Evolutionary conservation across 2,797 vertebrate genomes (phyloP), one percentile per base, ranked within the genome.

Genomic region (Orientallactaga sibirica): DNA sequence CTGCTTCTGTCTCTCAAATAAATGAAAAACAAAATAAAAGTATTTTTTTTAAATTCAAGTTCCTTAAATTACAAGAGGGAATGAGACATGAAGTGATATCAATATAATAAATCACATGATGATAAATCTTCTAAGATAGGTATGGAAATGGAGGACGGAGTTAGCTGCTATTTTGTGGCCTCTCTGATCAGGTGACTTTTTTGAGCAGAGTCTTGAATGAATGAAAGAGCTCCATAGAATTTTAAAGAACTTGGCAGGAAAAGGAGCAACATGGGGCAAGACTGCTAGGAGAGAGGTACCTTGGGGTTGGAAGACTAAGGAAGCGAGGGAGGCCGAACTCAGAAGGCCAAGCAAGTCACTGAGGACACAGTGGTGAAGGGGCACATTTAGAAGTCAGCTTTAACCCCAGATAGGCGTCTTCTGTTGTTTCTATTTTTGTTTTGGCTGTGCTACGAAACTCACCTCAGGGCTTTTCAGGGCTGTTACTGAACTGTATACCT

Each of bases 41-140:
- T 37, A 37, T 37, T 37, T 37, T 37, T 37, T 37, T 37, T 37
- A 2, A 81, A 71, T 78, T 91, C 52, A 85, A 74, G 29, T 9
- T 71, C 24, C 11, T 74, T 58, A 29, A 79, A 73, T 76, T 83
- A 22, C 66, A 77, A 37, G 11, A 73, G 92, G 67, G 5, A 78
- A 11, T 33, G 4, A 80, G 9, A 37, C 9, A 62, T 24, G 18
- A 66, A 86, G 37, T 16, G 18, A 20, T 5, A n/a, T 5, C 7
- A 48, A 3, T 5, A 11, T 7, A 22, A 67, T 1, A 61, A 7
- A 19, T 71, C 4, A 64, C 0, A 0, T 5, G 5, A 3, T 37
- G 19, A 66, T 24, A 24, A 55, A 20, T 5, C 20, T 20, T 79
- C 1, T 4, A 43, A 52, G 29, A 67, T 12, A 73, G 2, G 0